These are phyloP conservation scores for Cephus cinctus DNA, from an alignment of 1,140 invertebrate species.

Conservation along the genomic window DNA sequence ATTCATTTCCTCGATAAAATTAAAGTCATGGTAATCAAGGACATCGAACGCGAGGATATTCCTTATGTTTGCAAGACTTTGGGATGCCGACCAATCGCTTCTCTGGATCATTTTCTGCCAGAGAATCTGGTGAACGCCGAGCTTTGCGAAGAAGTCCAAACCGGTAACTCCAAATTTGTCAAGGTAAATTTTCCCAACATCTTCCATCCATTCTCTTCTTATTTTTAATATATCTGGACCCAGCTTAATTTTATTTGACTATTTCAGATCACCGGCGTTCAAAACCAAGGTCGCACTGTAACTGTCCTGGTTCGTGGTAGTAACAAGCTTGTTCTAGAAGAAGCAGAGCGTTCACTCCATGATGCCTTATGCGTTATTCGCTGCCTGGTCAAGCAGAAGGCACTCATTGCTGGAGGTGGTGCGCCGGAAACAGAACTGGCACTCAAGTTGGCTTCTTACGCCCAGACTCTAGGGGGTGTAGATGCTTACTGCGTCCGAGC, in stretches of 20 bases:
- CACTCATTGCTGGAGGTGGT: conserved; percentile 92
- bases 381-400: conserved; percentile 91
- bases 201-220: too few species aligned
- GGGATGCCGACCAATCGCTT: conserved; percentile 95
- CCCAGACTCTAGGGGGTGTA: conserved; percentile 83
- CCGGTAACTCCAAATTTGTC: conserved; percentile 89
- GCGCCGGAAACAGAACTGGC: conserved; percentile 96
- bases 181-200: conserved; percentile 64
- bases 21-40: conserved; percentile 98
- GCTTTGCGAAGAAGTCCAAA: conserved; percentile 90
- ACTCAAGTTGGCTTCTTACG: conserved; percentile 77
- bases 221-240: too few species aligned
- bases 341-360: conserved; percentile 94
- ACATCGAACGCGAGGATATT: conserved; percentile 97
- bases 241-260: too few species aligned
- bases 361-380: conserved; percentile 98
- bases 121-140: conserved; percentile 92
- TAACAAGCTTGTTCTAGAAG: conserved; percentile 95
- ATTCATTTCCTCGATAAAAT: conserved; percentile 99
- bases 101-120: conserved; percentile 93
- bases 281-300: conserved; percentile 86
- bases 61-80: conserved; percentile 96
- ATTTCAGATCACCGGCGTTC: conserved; percentile 80
- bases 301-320: conserved; percentile 93
- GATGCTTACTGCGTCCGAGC: conserved; percentile 94